phyloP scores from a whole-genome alignment of 2,113 vertebrate genomes.

The Elephas maximus region DNA sequence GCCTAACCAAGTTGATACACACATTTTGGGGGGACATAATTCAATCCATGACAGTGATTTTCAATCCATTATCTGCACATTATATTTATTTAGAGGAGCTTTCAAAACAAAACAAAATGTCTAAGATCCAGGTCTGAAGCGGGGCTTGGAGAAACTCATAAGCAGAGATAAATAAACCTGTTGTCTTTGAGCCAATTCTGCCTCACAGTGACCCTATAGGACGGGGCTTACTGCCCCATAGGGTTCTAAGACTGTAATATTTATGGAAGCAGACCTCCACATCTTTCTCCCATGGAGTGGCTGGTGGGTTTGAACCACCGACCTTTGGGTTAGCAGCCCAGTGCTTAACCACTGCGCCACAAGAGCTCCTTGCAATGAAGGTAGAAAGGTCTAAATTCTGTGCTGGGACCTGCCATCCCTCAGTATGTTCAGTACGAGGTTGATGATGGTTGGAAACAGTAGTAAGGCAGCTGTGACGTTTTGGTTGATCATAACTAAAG shows the following conservation, averaged over 20 bases:
- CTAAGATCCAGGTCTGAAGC: background rate
- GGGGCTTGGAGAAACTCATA: background rate
- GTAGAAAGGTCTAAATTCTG: background rate
- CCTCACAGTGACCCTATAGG: background rate
- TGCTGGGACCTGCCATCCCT: background rate
- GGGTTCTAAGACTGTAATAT: background rate
- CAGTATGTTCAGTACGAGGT: background rate
- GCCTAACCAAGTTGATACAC: no score
- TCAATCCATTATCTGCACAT: background rate
- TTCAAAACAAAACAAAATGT: background rate
- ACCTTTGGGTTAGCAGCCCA: background rate
- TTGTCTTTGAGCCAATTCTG: background rate
- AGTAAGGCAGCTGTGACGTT: background rate
- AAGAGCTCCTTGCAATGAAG: background rate
- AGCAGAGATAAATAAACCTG: background rate
- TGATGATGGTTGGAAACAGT: background rate
- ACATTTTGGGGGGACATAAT: no score
- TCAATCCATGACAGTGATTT: background rate
- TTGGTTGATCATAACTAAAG: background rate
- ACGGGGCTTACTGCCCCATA: background rate
- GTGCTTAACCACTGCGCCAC: background rate
- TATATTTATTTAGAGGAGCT: background rate
- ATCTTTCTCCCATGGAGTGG: background rate
- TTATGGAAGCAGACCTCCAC: background rate
- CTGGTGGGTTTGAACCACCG: background rate